Evolutionary conservation across 2,113 vertebrate species (phyloP).

Genomic region (Aleadryas rufinucha): DNA sequence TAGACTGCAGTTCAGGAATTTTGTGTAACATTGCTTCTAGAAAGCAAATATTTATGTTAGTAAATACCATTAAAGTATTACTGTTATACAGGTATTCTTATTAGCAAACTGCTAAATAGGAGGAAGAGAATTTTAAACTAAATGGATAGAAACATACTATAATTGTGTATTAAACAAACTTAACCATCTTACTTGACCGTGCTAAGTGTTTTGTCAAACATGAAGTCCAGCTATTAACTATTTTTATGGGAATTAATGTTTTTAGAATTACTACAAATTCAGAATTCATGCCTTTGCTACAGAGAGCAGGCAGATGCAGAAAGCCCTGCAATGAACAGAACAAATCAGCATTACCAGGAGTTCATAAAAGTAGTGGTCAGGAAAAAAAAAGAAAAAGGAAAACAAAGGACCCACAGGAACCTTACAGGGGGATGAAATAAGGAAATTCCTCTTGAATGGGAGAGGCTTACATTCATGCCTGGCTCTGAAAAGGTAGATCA

Average conservation of each 20-base stretch:
- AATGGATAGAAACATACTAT: not conserved
- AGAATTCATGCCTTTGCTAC: not conserved
- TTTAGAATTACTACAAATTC: not conserved
- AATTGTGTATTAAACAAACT: slow-evolving; percentile 21
- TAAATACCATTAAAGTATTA: slow-evolving; percentile 60
- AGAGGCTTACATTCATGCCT: not conserved
- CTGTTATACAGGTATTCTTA: slow-evolving; percentile 40
- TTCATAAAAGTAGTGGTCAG: not conserved
- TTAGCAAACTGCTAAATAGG: slow-evolving; percentile 31
- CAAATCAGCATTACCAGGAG: not conserved
- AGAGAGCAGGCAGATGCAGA: not conserved
- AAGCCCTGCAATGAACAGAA: not conserved
- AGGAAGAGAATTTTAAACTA: not conserved
- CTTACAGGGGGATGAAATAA: not conserved
- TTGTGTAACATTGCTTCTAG: slow-evolving; percentile 37
- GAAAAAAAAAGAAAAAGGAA: not conserved
- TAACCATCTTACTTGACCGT: not conserved
- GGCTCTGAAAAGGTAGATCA: not conserved
- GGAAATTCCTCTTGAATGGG: not conserved
- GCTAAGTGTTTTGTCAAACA: not conserved
- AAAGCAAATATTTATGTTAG: slow-evolving; percentile 70
- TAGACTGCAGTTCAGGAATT: slow-evolving; percentile 57
- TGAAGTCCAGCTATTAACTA: not conserved
- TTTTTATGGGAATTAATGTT: not conserved
- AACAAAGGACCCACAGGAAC: not conserved